Percentiles rank a stretch among this genome's conserved stretches.
phyloP scores from a whole-genome alignment of 2,797 vertebrate species.

The Bovichtus variegatus region DNA sequence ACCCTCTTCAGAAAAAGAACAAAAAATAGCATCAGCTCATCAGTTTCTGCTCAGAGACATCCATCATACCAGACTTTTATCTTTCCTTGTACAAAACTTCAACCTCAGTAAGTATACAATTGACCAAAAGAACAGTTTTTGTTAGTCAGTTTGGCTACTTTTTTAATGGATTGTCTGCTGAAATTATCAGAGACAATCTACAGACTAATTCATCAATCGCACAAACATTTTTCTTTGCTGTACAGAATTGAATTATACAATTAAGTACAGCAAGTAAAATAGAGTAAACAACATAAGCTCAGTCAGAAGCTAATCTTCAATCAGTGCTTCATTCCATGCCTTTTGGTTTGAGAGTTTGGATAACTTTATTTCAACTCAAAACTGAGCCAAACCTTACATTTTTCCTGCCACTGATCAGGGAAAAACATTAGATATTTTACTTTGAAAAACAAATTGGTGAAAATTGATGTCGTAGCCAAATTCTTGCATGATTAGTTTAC shows the following conservation, averaged over 20 bases:
- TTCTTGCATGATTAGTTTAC: background rate
- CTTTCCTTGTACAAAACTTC: slow-evolving; percentile 1
- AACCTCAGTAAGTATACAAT: background rate
- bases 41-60: background rate
- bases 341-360: too few relatives aligned
- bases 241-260: background rate
- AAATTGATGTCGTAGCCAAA: background rate
- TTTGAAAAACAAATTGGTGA: background rate
- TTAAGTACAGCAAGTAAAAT: background rate
- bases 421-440: background rate
- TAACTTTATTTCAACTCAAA: too few relatives aligned
- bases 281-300: too few relatives aligned
- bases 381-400: background rate
- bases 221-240: background rate
- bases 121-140: background rate
- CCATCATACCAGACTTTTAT: background rate
- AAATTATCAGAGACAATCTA: background rate
- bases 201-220: background rate
- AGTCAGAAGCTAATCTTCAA: too few relatives aligned
- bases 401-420: background rate
- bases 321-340: background rate
- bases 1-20: slow-evolving; percentile 71
- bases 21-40: background rate
- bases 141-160: background rate
- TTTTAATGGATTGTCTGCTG: background rate